phyloP scores from a whole-genome alignment of 2,113 vertebrate species.

The Leuciscus idus region DNA sequence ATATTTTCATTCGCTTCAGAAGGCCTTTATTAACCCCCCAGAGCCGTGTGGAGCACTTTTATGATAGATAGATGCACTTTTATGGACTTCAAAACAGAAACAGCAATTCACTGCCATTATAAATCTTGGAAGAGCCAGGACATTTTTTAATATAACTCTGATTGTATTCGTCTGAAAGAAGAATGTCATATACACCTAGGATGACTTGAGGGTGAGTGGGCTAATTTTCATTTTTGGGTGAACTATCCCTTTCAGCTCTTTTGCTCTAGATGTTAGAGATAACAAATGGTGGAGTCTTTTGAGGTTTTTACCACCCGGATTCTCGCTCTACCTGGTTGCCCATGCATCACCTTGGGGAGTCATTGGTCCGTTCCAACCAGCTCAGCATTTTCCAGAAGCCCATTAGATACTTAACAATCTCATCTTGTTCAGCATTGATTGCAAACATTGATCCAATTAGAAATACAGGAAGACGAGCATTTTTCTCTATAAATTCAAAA shows the following conservation, averaged over 20 bases:
- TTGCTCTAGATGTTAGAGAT: neutral
- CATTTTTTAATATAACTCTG: too few relatives aligned
- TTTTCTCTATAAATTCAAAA: neutral
- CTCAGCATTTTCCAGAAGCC: slow-evolving; percentile 20
- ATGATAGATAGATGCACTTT: too few relatives aligned
- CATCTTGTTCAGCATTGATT: slow-evolving; percentile 35
- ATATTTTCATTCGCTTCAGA: too few relatives aligned
- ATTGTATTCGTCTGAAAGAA: too few relatives aligned
- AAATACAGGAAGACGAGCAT: neutral
- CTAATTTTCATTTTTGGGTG: too few relatives aligned
- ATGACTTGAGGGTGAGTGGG: too few relatives aligned
- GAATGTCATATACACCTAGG: too few relatives aligned
- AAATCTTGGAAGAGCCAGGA: too few relatives aligned
- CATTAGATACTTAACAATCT: slow-evolving; percentile 30
- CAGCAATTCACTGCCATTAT: too few relatives aligned
- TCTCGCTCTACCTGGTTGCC: neutral
- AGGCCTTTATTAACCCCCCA: too few relatives aligned
- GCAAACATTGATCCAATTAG: slow-evolving; percentile 18
- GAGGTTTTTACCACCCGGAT: neutral
- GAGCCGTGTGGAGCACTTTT: too few relatives aligned
- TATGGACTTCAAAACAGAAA: too few relatives aligned
- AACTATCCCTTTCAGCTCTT: neutral
- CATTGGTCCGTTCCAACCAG: slow-evolving; percentile 18
- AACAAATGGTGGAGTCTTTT: neutral
- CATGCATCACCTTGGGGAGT: neutral